A percentile compares a stretch with the other conserved stretches of the same genome.
These are phyloP conservation scores for Microtus richardsoni DNA, from an alignment of 2,113 vertebrate species.

Conservation along the genomic window DNA sequence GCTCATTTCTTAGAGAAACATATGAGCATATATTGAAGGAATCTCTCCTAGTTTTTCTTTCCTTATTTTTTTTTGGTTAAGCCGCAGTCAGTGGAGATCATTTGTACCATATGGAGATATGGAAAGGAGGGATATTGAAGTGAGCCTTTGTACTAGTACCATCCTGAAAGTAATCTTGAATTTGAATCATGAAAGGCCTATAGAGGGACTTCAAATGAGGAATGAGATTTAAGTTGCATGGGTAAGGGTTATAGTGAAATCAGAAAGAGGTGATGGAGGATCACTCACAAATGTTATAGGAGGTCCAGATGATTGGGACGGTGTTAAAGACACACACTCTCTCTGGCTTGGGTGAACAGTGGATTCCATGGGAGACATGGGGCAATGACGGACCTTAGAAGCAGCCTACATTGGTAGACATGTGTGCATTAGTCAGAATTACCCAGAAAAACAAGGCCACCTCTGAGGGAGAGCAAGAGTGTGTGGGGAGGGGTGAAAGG, in stretches of 20 bases:
- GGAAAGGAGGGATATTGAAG: not conserved
- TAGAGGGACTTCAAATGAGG: not conserved
- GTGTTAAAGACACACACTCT: not conserved
- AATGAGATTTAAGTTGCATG: not conserved
- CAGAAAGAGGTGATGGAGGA: not conserved
- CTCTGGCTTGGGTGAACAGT: not conserved
- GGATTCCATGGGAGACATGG: not conserved
- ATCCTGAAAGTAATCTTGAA: not conserved
- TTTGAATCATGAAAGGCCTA: not conserved
- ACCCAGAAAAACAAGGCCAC: not conserved
- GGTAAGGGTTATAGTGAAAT: not conserved
- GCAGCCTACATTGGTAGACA: too few relatives aligned
- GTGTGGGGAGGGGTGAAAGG: not conserved
- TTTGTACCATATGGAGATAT: not conserved
- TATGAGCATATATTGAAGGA: not conserved
- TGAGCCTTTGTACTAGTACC: not conserved
- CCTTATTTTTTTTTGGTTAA: not conserved
- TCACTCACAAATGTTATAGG: not conserved
- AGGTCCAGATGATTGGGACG: not conserved
- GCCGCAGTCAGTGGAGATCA: slow-evolving; percentile 5
- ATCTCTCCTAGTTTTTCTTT: not conserved
- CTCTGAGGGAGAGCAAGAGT: not conserved
- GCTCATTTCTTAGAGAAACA: slow-evolving; percentile 54
- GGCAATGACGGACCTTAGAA: not conserved
- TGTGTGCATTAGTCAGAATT: not conserved